A percentile compares a stretch with the other conserved stretches of the same genome.
Evolutionary conservation across 2,888 invertebrate species (phyloP).

Genomic region (Mesopsocus fuscifrons): DNA sequence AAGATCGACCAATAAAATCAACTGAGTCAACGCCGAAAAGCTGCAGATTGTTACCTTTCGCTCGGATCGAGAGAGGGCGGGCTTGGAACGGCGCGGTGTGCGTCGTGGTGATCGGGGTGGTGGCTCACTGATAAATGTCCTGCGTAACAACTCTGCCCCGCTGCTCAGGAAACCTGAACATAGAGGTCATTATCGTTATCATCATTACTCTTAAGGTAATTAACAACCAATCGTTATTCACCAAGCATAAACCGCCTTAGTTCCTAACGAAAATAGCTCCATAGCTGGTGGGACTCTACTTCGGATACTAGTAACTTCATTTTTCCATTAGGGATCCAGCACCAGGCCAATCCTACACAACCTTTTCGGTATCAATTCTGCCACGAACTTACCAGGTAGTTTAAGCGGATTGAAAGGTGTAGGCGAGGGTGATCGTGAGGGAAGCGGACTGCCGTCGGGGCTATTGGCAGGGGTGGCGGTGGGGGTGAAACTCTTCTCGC

Average conservation of each 20-base stretch:
- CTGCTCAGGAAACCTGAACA: slow-evolving; percentile 32
- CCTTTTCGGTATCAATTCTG: too few relatives aligned
- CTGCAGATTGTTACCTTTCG: slow-evolving; percentile 18
- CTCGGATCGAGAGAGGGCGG: slow-evolving; percentile 23
- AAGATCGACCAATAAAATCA: too few relatives aligned
- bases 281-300: too few relatives aligned
- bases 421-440: slow-evolving; percentile 35
- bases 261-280: too few relatives aligned
- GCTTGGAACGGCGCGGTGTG: slow-evolving; percentile 19
- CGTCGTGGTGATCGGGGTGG: slow-evolving; percentile 13
- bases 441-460: slow-evolving; percentile 44
- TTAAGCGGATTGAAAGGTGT: slow-evolving; percentile 30
- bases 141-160: slow-evolving; percentile 43
- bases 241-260: too few relatives aligned
- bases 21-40: slow-evolving; percentile 20
- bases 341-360: too few relatives aligned
- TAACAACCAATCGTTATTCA: slow-evolving; percentile 2
- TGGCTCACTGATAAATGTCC: slow-evolving; percentile 34
- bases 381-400: slow-evolving; percentile 32
- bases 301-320: too few relatives aligned
- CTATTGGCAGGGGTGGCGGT: slow-evolving; percentile 81
- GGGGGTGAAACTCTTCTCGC: slow-evolving; percentile 46
- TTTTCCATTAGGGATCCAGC: too few relatives aligned
- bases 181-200: slow-evolving; percentile 15
- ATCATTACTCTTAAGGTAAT: slow-evolving; percentile 6